Evolutionary conservation across 2,797 vertebrate genomes (phyloP).

Genomic region (Coracias cyanogaster): DNA sequence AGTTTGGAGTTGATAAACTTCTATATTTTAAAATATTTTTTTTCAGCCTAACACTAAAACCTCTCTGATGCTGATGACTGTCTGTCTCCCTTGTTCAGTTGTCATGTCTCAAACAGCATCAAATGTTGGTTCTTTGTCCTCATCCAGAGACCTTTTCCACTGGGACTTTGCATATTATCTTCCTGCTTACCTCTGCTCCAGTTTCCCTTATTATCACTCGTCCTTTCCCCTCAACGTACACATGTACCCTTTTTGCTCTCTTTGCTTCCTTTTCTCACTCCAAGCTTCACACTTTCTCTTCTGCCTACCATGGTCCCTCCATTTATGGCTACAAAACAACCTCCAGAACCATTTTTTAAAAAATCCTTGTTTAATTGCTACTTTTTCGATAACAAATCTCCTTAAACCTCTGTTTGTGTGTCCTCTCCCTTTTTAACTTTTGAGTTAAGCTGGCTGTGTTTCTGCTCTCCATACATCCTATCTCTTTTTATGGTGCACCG

Average conservation of each 20-base stretch:
- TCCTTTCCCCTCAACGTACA: background rate
- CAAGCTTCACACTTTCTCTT: fast-evolving
- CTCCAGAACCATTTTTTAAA: fast-evolving
- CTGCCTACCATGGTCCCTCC: background rate
- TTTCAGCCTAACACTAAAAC: background rate
- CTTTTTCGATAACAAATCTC: background rate
- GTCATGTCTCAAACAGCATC: background rate
- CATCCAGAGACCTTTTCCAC: background rate
- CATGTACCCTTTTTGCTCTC: background rate
- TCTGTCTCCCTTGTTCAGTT: background rate
- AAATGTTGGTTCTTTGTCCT: background rate
- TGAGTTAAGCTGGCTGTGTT: background rate
- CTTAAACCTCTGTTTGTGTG: background rate
- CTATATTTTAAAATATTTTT: background rate
- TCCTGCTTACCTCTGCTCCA: background rate
- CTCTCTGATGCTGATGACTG: background rate
- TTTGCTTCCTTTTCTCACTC: background rate
- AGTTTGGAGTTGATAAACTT: background rate
- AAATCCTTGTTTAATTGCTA: background rate
- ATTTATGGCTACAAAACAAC: background rate
- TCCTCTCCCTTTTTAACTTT: background rate
- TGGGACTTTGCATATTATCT: background rate
- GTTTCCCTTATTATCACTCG: background rate
- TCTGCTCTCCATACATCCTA: background rate
- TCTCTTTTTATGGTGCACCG: background rate